Base-by-base conservation (phyloP, 2,113 vertebrate species). In the Archocentrus centrarchus region DNA sequence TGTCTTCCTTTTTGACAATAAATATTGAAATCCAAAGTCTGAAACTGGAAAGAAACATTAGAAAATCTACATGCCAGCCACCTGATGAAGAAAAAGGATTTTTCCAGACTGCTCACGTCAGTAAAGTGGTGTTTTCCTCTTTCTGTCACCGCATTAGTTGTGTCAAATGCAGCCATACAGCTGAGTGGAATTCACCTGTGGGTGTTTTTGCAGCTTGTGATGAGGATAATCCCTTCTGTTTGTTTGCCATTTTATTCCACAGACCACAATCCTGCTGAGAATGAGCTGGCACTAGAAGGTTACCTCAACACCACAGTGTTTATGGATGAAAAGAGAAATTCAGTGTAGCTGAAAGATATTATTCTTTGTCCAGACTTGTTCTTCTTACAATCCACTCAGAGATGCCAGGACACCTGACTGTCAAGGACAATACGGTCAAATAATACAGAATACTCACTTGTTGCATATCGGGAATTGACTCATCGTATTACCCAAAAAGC, bases 311-410 rank as follows among this genome's bases (percentile, higher is more conserved):
- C 14, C 20, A 63, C 76, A 27, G 9, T 30, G 82, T 79, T 37
- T 57, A 35, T 1, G 2, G 53, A 35, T 50, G 37, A 66, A 9
- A 15, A 37, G 82, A 84, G 84, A 77, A 87, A 90, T 87, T 82
- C 20, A 24, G 1, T 61, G 59, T 2, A 1, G 11, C 3, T 17
- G 14, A 10, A 47, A 47, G 68, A 6, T 47, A 66, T 79, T 20
- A 83, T 24, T 57, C 53, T 80, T 57, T 66, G 73, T 80, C 76
- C 17, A 35, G 80, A 84, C 83, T 79, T 79, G 85, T 30, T 77
- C 18, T 55, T 70, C 6, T 32, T 41, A 59, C 7, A 7, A 10
- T n/a, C n/a, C 11, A 35, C 27, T 27, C 39, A 53, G 57, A 61
- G 13, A 66, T 37, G 59, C 30, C 11, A 35, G 39, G 20, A 82